These are phyloP conservation scores for Pogonus chalceus DNA, from an alignment of 1,140 invertebrate genomes.

Conservation along the genomic window DNA sequence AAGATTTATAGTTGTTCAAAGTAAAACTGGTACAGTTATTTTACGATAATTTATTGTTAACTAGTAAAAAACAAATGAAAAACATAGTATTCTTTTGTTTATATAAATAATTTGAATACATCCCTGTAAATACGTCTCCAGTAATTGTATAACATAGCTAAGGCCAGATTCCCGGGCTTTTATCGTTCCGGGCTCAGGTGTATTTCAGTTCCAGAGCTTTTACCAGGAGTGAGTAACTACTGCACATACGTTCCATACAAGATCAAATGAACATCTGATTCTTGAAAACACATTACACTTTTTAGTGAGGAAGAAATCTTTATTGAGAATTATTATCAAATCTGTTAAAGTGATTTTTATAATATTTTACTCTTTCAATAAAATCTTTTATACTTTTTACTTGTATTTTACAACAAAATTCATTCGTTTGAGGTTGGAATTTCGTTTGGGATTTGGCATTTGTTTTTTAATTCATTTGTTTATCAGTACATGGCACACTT, in stretches of 20 bases:
- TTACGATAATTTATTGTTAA: not conserved
- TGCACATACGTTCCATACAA: not conserved
- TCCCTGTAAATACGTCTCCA: not conserved
- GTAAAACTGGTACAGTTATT: not conserved
- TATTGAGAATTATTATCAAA: no score
- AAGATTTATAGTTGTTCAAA: not conserved
- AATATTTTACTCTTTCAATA: no score
- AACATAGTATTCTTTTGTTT: no score
- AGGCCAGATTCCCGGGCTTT: constrained; percentile 1
- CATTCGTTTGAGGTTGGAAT: no score
- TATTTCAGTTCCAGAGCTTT: not conserved
- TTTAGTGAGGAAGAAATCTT: no score
- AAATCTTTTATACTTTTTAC: no score
- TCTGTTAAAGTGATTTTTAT: no score
- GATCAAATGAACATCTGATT: not conserved
- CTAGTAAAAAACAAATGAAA: not conserved
- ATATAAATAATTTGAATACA: not conserved
- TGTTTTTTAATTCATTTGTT: no score
- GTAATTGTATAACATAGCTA: constrained; percentile 5
- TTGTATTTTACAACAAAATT: no score
- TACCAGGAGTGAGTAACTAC: not conserved
- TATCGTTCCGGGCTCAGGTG: constrained; percentile 5
- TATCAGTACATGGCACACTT: no score
- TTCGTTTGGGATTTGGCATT: no score
- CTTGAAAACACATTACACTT: constrained; percentile 1